Conservation (phyloP, 2,797 vertebrate species). For the Clarias fuscus region DNA sequence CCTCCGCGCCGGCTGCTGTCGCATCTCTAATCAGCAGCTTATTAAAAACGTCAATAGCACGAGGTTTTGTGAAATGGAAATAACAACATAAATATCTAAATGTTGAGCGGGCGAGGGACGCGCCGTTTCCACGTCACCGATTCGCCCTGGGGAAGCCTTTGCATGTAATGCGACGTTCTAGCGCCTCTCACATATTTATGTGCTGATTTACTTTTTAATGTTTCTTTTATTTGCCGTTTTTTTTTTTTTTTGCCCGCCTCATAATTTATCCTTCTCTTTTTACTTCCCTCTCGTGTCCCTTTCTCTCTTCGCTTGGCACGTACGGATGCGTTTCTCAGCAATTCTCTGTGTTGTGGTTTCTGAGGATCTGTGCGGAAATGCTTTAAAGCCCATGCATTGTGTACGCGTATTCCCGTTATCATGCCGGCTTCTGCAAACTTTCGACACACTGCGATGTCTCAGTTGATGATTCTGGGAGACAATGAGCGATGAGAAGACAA, state of each 20-base stretch:
- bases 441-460: neutral
- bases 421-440: neutral
- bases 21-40: conserved; percentile 51
- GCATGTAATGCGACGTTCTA: conserved; percentile 41
- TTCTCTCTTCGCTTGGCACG: conserved; percentile 35
- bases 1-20: conserved; percentile 43
- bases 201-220: conserved; percentile 56
- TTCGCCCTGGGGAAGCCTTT: conserved; percentile 36
- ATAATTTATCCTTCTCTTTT: conserved; percentile 56
- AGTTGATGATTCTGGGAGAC: neutral
- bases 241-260: conserved; percentile 45
- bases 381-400: conserved; percentile 53
- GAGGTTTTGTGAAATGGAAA: conserved; percentile 56
- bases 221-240: conserved; percentile 57
- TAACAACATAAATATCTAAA: conserved; percentile 58
- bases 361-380: conserved; percentile 58
- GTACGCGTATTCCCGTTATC: neutral
- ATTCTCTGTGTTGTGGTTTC: conserved; percentile 65
- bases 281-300: conserved; percentile 30
- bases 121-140: conserved; percentile 49
- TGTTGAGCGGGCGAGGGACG: conserved; percentile 42
- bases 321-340: conserved; percentile 51
- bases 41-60: conserved; percentile 54
- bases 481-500: neutral
- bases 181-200: conserved; percentile 55